phyloP scores from a whole-genome alignment of 2,113 vertebrate species.

The Catagonus wagneri region DNA sequence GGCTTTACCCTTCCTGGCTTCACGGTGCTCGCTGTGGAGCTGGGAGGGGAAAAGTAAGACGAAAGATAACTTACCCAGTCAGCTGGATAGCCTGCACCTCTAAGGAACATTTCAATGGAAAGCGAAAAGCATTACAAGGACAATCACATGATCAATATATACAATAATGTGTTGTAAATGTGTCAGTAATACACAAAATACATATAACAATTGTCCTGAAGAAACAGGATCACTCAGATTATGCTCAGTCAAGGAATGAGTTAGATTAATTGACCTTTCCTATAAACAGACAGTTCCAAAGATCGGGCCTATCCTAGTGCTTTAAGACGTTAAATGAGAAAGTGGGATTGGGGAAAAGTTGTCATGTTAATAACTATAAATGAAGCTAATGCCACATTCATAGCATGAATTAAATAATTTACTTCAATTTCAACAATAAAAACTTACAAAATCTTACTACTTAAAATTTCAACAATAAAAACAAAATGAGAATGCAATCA shows the following conservation, averaged over 20 bases:
- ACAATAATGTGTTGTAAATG: neutral
- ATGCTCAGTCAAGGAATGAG: neutral
- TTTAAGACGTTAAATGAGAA: neutral
- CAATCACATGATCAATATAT: neutral
- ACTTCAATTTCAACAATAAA: constrained; percentile 15
- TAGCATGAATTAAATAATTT: neutral
- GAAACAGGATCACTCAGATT: neutral
- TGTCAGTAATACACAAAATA: neutral
- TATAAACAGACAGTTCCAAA: neutral
- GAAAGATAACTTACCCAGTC: neutral
- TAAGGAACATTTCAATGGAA: neutral
- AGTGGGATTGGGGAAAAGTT: neutral
- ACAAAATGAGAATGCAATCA: neutral
- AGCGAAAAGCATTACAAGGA: constrained; percentile 15
- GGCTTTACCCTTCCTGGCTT: constrained; percentile 22
- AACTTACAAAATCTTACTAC: neutral
- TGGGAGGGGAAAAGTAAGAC: neutral
- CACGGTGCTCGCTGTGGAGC: neutral
- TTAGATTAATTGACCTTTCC: neutral
- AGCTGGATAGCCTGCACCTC: neutral
- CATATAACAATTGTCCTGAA: neutral
- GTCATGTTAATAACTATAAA: neutral
- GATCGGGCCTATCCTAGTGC: neutral
- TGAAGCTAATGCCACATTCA: neutral
- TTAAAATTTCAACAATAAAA: constrained; percentile 12